Evolutionary conservation across 2,888 invertebrate species (phyloP).

Genomic region (Chironomus riparius): DNA sequence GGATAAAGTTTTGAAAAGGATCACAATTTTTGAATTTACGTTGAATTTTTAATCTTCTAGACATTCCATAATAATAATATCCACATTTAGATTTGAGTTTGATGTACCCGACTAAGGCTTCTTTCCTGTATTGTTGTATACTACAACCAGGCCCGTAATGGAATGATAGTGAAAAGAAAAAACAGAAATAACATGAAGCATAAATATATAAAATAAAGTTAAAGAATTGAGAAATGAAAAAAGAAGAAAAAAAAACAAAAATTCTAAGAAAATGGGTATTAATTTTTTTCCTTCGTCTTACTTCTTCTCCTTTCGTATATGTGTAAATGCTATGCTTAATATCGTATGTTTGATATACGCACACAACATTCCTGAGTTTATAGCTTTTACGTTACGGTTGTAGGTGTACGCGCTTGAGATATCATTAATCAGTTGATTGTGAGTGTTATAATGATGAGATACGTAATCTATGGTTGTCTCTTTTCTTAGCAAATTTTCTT

Average conservation of each 20-base stretch:
- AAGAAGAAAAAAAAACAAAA: not conserved
- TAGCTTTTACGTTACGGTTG: not conserved
- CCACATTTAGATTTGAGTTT: not conserved
- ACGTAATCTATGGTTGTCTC: slow-evolving; percentile 2
- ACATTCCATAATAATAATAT: not conserved
- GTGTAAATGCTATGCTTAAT: not conserved
- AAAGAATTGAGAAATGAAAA: slow-evolving; percentile 9
- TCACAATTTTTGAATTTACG: too few relatives aligned
- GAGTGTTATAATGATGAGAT: not conserved
- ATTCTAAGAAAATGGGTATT: slow-evolving; percentile 27
- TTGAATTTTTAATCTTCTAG: not conserved
- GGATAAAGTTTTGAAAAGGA: not conserved
- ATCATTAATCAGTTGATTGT: slow-evolving; percentile 3
- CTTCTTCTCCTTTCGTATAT: not conserved
- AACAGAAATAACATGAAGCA: too few relatives aligned
- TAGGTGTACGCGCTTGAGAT: slow-evolving; percentile 12
- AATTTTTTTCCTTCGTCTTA: slow-evolving; percentile 8
- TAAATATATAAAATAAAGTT: not conserved
- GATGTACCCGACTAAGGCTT: slow-evolving; percentile 17
- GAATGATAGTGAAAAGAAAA: slow-evolving; percentile 14
- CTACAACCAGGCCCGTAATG: not conserved
- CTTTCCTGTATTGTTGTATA: not conserved
- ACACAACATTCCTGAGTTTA: not conserved
- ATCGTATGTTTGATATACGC: not conserved
- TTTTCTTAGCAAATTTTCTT: not conserved